These are phyloP conservation scores for Hirtodrosophila confusa DNA, from an alignment of 2,888 invertebrate genomes.

Conservation along the genomic window DNA sequence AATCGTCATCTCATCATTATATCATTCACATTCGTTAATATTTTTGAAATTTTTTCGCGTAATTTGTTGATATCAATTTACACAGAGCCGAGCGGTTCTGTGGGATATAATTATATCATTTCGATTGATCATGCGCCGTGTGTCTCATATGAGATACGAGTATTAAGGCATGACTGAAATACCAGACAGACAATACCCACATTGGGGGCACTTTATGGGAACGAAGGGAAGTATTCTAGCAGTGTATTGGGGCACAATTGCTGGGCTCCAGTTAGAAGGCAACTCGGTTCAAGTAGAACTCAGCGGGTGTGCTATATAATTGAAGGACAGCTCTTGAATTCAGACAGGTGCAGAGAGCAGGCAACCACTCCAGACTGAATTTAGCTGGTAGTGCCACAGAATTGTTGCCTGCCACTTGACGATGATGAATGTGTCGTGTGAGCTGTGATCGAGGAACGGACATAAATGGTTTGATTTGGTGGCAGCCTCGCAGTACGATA, in stretches of 20 bases:
- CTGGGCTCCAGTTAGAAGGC: slow-evolving; percentile 61
- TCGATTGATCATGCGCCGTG: slow-evolving; percentile 77
- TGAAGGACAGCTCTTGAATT: slow-evolving; percentile 62
- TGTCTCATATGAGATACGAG: slow-evolving; percentile 38
- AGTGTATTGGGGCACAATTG: slow-evolving; percentile 38
- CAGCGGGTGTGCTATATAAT: slow-evolving; percentile 79
- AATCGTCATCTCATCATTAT: slow-evolving; percentile 74
- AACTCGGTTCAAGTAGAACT: slow-evolving; percentile 44
- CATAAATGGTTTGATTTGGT: slow-evolving; percentile 80
- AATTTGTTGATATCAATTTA: slow-evolving; percentile 81
- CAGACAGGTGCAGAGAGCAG: slow-evolving; percentile 72
- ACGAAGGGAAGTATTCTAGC: slow-evolving; percentile 36
- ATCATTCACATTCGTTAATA: slow-evolving; percentile 79
- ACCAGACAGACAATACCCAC: slow-evolving; percentile 38
- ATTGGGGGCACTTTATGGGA: slow-evolving; percentile 4
- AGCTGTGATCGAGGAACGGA: slow-evolving; percentile 55
- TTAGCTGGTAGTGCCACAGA: slow-evolving; percentile 6
- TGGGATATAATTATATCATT: slow-evolving; percentile 76
- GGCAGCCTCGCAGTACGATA: slow-evolving; percentile 54
- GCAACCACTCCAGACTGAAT: slow-evolving; percentile 1
- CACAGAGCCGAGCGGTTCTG: slow-evolving; percentile 50
- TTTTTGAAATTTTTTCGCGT: slow-evolving; percentile 78
- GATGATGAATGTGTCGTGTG: slow-evolving; percentile 74
- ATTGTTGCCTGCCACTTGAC: slow-evolving; percentile 56
- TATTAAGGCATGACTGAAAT: slow-evolving; percentile 51